Percentiles rank a stretch among this genome's conserved stretches.
Conservation (phyloP, 2,113 vertebrate species). For the Nematolebias whitei region DNA sequence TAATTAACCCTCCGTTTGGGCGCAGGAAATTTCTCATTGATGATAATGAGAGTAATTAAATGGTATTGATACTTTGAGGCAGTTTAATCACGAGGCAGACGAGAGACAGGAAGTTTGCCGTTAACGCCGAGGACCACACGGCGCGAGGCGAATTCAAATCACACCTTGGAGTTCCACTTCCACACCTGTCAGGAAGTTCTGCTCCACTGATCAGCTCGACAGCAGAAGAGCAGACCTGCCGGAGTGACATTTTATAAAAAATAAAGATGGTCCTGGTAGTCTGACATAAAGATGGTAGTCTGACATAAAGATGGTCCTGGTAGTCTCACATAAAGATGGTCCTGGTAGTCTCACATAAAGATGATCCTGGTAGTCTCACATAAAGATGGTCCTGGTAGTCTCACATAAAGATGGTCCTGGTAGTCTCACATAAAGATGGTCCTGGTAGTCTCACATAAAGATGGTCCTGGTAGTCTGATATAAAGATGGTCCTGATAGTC, state of each 20-base stretch:
- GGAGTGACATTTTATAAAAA: conserved; percentile 1
- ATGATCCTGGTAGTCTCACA: too few species aligned
- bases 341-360: too few species aligned
- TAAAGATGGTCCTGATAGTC: too few species aligned
- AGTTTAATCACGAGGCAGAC: conserved; percentile 72
- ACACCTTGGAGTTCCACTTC: conserved; percentile 6
- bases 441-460: too few species aligned
- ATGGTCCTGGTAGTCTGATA: too few species aligned
- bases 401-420: too few species aligned
- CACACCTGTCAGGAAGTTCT: conserved; percentile 26
- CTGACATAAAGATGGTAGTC: too few species aligned
- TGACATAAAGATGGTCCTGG: too few species aligned
- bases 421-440: too few species aligned
- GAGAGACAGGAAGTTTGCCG: conserved; percentile 57
- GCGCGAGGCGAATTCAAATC: conserved; percentile 25
- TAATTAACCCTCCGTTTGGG: conserved; percentile 77
- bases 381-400: too few species aligned
- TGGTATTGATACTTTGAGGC: conserved; percentile 73
- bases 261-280: not conserved
- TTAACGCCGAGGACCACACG: conserved; percentile 41
- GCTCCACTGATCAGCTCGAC: not conserved
- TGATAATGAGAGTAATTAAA: conserved; percentile 83
- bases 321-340: too few species aligned
- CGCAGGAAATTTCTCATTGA: conserved; percentile 71
- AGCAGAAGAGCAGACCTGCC: conserved; percentile 5